Evolutionary conservation across 1,140 invertebrate genomes (phyloP).

Genomic region (Bursaphelenchus mucronatus): DNA sequence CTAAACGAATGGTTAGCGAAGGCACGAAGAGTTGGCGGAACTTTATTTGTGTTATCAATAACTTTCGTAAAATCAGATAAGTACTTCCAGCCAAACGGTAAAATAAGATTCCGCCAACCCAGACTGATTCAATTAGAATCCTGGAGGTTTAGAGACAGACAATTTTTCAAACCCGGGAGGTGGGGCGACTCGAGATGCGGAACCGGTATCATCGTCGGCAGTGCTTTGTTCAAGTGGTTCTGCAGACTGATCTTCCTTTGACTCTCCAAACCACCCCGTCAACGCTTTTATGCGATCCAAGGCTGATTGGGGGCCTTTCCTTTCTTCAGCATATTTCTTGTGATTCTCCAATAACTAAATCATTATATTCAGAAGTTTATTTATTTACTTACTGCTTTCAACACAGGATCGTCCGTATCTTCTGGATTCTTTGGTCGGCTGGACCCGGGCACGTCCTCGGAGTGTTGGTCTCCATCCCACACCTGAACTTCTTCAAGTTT

Average conservation of each 20-base stretch:
- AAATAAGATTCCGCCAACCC: too few relatives aligned
- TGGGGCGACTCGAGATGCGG: not conserved
- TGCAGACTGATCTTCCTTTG: not conserved
- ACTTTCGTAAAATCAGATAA: too few relatives aligned
- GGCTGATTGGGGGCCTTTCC: not conserved
- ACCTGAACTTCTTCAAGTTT: not conserved
- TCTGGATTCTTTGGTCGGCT: too few relatives aligned
- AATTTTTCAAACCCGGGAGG: slow-evolving; percentile 14
- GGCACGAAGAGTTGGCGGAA: too few relatives aligned
- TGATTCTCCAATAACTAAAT: slow-evolving; percentile 1
- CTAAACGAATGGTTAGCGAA: too few relatives aligned
- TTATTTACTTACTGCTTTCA: not conserved
- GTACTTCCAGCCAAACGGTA: too few relatives aligned
- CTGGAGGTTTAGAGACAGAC: too few relatives aligned
- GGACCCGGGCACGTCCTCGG: not conserved
- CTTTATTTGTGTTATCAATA: too few relatives aligned
- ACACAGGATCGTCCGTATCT: slow-evolving; percentile 9
- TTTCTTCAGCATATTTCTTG: slow-evolving; percentile 1
- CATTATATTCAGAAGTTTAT: not conserved
- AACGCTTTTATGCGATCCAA: slow-evolving; percentile 7
- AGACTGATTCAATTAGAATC: too few relatives aligned
- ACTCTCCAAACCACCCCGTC: not conserved
- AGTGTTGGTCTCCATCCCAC: not conserved
- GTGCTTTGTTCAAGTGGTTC: not conserved
- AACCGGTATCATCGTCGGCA: not conserved